Evolutionary conservation across 1,140 invertebrate species (phyloP).

Genomic region (Bombus affinis): DNA sequence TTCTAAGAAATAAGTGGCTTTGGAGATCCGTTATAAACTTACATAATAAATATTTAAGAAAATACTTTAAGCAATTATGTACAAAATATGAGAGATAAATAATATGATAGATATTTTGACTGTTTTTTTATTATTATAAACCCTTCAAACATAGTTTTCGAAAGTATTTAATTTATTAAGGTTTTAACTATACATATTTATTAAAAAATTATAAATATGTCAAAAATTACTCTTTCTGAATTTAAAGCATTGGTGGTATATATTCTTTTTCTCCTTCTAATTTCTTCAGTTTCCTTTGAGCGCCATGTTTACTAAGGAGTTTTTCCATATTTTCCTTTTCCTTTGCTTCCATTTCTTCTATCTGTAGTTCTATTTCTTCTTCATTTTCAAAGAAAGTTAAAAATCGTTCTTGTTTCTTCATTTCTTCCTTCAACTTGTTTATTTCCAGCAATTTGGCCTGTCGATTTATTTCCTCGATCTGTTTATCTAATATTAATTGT

Average conservation of each 20-base stretch:
- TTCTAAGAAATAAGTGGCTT: constrained; percentile 28
- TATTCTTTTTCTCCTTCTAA: constrained; percentile 84
- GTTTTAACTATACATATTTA: constrained; percentile 16
- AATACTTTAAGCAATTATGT: constrained; percentile 52
- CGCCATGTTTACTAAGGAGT: background rate
- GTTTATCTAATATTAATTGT: constrained; percentile 83
- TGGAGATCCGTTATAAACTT: constrained; percentile 24
- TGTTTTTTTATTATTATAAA: constrained; percentile 22
- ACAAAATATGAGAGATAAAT: constrained; percentile 60
- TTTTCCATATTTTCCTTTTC: constrained; percentile 68
- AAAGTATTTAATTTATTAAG: constrained; percentile 30
- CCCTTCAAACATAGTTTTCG: constrained; percentile 6
- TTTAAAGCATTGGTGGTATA: constrained; percentile 85
- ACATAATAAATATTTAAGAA: constrained; percentile 48
- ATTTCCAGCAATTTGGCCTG: constrained; percentile 84
- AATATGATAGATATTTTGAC: constrained; percentile 37
- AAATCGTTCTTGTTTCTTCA: constrained; percentile 85
- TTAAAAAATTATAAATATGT: constrained; percentile 12
- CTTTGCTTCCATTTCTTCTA: constrained; percentile 83
- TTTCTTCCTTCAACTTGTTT: constrained; percentile 83
- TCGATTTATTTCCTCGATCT: constrained; percentile 83
- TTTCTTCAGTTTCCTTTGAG: constrained; percentile 41
- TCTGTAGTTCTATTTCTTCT: constrained; percentile 88
- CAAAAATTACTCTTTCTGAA: constrained; percentile 21
- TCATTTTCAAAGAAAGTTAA: constrained; percentile 92